These are phyloP conservation scores for Crypturellus tataupa DNA, from an alignment of 2,797 vertebrate genomes.

Conservation along the genomic window DNA sequence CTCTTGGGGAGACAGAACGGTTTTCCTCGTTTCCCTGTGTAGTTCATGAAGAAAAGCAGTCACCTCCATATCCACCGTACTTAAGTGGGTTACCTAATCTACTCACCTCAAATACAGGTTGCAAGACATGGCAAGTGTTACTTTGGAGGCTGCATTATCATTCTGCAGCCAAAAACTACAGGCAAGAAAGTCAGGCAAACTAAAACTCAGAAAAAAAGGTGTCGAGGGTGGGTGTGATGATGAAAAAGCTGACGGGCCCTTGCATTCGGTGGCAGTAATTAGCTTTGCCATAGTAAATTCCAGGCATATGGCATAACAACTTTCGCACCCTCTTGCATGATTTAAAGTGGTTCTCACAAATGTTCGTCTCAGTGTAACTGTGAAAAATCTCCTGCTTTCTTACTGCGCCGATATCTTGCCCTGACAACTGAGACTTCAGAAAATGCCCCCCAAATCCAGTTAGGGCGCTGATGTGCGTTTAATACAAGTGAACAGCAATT, in stretches of 20 bases:
- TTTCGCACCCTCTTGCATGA: conserved; percentile 12
- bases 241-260: conserved; percentile 32
- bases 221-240: conserved; percentile 39
- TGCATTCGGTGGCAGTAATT: conserved; percentile 58
- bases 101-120: not conserved
- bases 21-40: not conserved
- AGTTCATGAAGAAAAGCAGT: not conserved
- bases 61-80: not conserved
- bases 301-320: conserved; percentile 61
- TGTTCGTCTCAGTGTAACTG: conserved; percentile 35
- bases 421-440: conserved; percentile 69
- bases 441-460: conserved; percentile 61
- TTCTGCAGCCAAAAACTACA: not conserved
- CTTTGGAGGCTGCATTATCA: not conserved
- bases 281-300: conserved; percentile 61
- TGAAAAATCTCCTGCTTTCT: conserved; percentile 60
- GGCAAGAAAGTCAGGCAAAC: not conserved
- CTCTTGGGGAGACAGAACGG: not conserved
- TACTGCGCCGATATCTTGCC: conserved; percentile 42
- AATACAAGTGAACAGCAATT: conserved; percentile 77
- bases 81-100: not conserved
- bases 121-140: not conserved
- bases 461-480: conserved; percentile 73
- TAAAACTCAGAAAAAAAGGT: not conserved
- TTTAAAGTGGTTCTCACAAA: conserved; percentile 53